Evolutionary conservation across 2,113 vertebrate genomes (phyloP), one percentile per base, ranked within the genome.

Genomic region (Daboia siamensis): DNA sequence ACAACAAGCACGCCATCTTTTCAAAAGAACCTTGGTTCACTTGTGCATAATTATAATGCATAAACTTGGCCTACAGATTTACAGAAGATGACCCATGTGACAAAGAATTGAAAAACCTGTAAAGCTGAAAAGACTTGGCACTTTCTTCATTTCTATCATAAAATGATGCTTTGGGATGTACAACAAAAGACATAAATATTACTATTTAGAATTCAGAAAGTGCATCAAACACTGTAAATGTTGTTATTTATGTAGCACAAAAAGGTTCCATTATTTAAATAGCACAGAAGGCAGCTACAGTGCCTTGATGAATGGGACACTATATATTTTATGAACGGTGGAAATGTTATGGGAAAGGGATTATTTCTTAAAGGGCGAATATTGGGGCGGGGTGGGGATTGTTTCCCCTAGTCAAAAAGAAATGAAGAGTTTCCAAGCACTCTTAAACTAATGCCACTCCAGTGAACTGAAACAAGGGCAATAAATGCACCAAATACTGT

Each of bases 211-310:
- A 85, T 33, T 54, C 91, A 91, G 61, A 90, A 93, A 93, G 6
- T 46, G 88, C 80, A 89, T 89, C 48, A 92, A 20, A 69, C 90
- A 46, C 23, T 94, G 26, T 93, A 93, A 86, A 85, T 95, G 93
- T 92, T 94, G 85, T 91, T 46, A 91, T 89, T 57, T 90, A 61
- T 0, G 87, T 80, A 46, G 74, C 48, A 94, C 91, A 85, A 59
- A 92, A 96, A 88, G 21, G 13, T 93, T 26, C 52, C 59, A 46
- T 2, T 0, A 94, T 94, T 93, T 56, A 56, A 1, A 57, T 21
- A 10, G 17, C 33, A 44, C 17, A 80, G 33, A 80, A 44, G 33
- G 74, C 74, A 80, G 17, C 74, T 80, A 21, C 17, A 48, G 29
- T 84, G 0, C 24, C 93, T 86, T 91, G 88, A 84, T 44, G 90